Evolutionary conservation across 2,113 vertebrate species (phyloP).

Genomic region (Heterochromis multidens): DNA sequence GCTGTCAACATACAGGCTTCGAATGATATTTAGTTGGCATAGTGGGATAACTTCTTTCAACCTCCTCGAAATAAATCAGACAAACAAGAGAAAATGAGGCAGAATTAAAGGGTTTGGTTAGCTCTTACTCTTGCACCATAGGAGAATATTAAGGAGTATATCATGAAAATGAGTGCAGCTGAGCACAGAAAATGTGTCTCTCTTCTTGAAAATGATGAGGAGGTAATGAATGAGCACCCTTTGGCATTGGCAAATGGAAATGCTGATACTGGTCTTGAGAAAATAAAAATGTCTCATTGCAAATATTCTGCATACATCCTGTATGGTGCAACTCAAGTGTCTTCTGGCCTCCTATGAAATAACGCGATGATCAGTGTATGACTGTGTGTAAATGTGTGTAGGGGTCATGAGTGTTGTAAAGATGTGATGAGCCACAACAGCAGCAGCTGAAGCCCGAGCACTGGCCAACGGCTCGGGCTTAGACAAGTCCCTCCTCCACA

Average conservation of each 20-base stretch:
- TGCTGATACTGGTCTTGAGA: constrained; percentile 11
- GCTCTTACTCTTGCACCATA: constrained; percentile 73
- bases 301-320: constrained; percentile 44
- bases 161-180: constrained; percentile 30
- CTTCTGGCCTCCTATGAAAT: constrained; percentile 22
- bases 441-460: constrained; percentile 83
- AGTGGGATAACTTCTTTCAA: constrained; percentile 36
- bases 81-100: constrained; percentile 47
- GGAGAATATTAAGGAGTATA: constrained; percentile 35
- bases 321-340: constrained; percentile 9
- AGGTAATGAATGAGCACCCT: constrained; percentile 63
- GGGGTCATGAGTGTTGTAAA: constrained; percentile 82
- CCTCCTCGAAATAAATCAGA: constrained; percentile 21
- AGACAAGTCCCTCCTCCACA: constrained; percentile 89
- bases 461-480: constrained; percentile 82
- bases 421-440: constrained; percentile 88
- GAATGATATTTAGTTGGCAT: constrained; percentile 61
- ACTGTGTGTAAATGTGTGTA: not conserved
- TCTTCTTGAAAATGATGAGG: constrained; percentile 24
- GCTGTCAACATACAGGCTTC: constrained; percentile 61
- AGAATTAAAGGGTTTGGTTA: constrained; percentile 77
- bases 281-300: constrained; percentile 24
- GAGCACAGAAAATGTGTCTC: constrained; percentile 46
- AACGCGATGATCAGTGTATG: not conserved
- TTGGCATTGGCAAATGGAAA: constrained; percentile 68